These are phyloP conservation scores for Actinia tenebrosa DNA, from an alignment of 64 coral and sea anemone species.

Conservation along the genomic window DNA sequence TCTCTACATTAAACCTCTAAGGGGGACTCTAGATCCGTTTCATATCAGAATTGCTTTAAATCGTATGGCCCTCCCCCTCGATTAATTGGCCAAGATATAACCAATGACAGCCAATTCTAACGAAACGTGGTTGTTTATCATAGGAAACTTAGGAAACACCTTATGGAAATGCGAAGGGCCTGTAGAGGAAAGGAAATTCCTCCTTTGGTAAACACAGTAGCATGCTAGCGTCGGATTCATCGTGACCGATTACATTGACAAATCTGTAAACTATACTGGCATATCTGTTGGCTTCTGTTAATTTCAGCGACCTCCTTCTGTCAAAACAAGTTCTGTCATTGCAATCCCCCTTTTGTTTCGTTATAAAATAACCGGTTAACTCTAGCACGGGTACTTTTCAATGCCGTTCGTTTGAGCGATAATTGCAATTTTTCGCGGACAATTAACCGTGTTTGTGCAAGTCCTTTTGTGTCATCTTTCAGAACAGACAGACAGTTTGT, in stretches of 20 bases:
- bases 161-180: conserved; percentile 20
- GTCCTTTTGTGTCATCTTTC: conserved; percentile 67
- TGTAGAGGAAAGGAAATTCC: conserved; percentile 38
- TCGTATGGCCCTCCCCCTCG: conserved; percentile 18
- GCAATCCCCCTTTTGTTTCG: conserved; percentile 70
- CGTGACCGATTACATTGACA: conserved; percentile 62
- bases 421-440: conserved; percentile 98
- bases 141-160: conserved; percentile 13
- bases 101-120: conserved; percentile 11
- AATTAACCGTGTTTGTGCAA: conserved; percentile 91
- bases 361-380: conserved; percentile 44
- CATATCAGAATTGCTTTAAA: conserved; percentile 45
- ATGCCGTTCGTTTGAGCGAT: conserved; percentile 48
- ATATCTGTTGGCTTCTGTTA: conserved; percentile 96
- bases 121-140: conserved; percentile 12
- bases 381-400: conserved; percentile 32
- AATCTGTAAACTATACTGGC: conserved; percentile 97
- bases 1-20: conserved; percentile 28
- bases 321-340: conserved; percentile 89
- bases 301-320: conserved; percentile 85
- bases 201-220: conserved; percentile 42
- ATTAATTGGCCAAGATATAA: conserved; percentile 16
- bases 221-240: conserved; percentile 58
- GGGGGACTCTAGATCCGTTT: conserved; percentile 28
- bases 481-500: conserved; percentile 38